Percentiles rank a stretch among this genome's conserved stretches.
phyloP scores from a whole-genome alignment of 2,797 vertebrate species.

The Rhodeus uyekii region DNA sequence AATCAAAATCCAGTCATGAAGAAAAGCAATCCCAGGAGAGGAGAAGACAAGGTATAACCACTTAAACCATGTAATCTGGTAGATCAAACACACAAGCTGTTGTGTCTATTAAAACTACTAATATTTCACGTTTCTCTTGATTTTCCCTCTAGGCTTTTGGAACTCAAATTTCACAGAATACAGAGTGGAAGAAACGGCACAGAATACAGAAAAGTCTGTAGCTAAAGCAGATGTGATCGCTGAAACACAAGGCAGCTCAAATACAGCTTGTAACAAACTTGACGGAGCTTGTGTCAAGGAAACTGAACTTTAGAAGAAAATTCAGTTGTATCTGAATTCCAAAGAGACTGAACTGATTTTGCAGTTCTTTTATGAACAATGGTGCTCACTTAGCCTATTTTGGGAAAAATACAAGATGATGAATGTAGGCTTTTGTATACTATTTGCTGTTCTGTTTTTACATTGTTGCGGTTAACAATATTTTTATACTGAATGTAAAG shows the following conservation, averaged over 20 bases:
- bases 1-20: constrained; percentile 85
- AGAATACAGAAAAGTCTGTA: constrained; percentile 15
- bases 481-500: constrained; percentile 3
- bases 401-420: not conserved
- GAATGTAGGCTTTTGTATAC: constrained; percentile 21
- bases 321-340: constrained; percentile 3
- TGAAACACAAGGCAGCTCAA: constrained; percentile 34
- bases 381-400: constrained; percentile 17
- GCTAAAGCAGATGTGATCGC: constrained; percentile 20
- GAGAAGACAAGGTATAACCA: constrained; percentile 63
- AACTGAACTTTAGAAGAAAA: constrained; percentile 65
- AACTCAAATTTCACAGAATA: constrained; percentile 72
- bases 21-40: constrained; percentile 67
- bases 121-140: constrained; percentile 3
- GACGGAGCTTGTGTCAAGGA: constrained; percentile 64
- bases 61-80: not conserved
- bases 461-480: not conserved
- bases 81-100: not conserved
- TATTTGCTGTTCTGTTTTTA: not conserved
- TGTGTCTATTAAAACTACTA: not conserved
- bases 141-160: constrained; percentile 60
- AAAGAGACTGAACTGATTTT: constrained; percentile 14
- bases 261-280: constrained; percentile 21
- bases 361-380: not conserved
- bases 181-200: constrained; percentile 48